Evolutionary conservation across 2,888 invertebrate species (phyloP).

Genomic region (Idaea straminata): DNA sequence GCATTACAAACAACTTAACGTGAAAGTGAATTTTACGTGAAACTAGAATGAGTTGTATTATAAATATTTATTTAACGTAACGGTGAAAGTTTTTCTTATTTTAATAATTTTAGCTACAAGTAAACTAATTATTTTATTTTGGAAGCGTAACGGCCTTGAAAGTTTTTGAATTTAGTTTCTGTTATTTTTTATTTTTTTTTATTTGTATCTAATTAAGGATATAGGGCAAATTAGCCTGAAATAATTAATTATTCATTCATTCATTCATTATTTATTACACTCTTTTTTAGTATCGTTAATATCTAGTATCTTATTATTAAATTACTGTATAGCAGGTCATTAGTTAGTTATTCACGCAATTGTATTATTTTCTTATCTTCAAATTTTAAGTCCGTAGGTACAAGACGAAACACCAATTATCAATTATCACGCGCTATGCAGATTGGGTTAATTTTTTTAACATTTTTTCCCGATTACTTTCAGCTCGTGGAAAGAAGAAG

Average conservation of each 20-base stretch:
- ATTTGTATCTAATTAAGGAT: constrained; percentile 12
- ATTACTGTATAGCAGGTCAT: too few species aligned
- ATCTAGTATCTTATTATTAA: too few species aligned
- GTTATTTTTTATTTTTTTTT: constrained; percentile 12
- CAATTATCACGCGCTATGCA: not conserved
- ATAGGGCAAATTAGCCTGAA: too few species aligned
- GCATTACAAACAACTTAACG: constrained; percentile 23
- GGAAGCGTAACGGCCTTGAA: constrained; percentile 6
- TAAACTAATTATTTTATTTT: not conserved
- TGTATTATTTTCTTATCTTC: too few species aligned
- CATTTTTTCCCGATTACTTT: constrained; percentile 25
- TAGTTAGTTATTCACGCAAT: too few species aligned
- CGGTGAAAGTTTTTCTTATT: not conserved
- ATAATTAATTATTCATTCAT: too few species aligned
- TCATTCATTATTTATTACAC: too few species aligned
- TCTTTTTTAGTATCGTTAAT: too few species aligned
- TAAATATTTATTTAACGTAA: not conserved
- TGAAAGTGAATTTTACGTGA: constrained; percentile 22
- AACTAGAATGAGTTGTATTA: constrained; percentile 19
- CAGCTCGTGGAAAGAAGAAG: constrained; percentile 91
- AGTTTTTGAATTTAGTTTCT: not conserved
- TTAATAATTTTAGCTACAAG: not conserved
- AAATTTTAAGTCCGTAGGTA: too few species aligned
- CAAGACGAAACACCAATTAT: too few species aligned
- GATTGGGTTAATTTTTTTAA: not conserved